Base-by-base conservation (phyloP, 2,888 invertebrate genomes). In the Polyploca ridens region DNA sequence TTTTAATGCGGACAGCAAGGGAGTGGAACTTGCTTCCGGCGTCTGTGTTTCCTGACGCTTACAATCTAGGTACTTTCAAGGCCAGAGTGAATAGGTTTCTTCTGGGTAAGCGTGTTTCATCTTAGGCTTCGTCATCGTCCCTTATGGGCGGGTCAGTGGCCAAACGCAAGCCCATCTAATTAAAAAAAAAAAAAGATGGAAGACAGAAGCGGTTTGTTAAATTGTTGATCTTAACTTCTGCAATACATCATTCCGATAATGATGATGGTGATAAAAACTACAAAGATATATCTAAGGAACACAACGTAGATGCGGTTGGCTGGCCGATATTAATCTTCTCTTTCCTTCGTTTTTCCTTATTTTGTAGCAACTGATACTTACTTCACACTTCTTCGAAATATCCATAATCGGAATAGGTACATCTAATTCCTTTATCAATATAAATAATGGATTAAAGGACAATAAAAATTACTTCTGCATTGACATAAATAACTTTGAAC, bases 251-350 rank as follows among this genome's bases (percentile, higher is more conserved):
- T 54, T 19, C n/a, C 19, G 19, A 54, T 54, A 54, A 54, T 54
- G 10, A 14, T 19, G 54, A 54, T 54, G 19, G 14, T 7, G 16
- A 49, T 49, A 49, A 49, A 54, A 54, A 54, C 49, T 54, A 16
- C n/a, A 46, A 4, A 46, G 3, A 54, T 19, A 54, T 16, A 5
- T 10, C 54, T 10, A 19, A 54, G 54, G 6, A 54, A 54, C 16
- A 46, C n/a, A 19, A 54, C 54, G 19, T 54, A 54, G 16, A 54
- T 16, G 54, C 54, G 54, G 54, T 19, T 54, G 49, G 49, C n/a
- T 16, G 54, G 19, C 16, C 54, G 54, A 54, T 54, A 54, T 7
- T 54, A 54, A 54, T 54, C 54, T 54, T 19, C 54, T 54, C 54
- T n/a, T 54, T 54, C 54, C 54, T 54, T 54, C 7, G 16, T 4